phyloP scores from a whole-genome alignment of 2,797 vertebrate species.

The Leuciscus waleckii region DNA sequence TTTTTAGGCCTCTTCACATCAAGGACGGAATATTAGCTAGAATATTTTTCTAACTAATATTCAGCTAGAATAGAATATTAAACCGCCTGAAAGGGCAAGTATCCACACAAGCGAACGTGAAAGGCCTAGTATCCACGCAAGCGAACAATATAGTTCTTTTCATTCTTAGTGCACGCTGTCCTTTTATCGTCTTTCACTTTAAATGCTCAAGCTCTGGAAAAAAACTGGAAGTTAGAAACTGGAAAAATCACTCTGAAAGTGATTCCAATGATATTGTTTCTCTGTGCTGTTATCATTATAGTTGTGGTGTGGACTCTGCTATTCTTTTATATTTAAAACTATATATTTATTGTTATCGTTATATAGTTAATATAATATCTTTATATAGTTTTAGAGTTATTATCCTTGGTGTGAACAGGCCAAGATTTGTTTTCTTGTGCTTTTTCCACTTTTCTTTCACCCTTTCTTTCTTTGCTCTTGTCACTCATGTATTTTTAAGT shows the following conservation, averaged over 20 bases:
- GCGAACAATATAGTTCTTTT: too few relatives aligned
- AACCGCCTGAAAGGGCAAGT: too few relatives aligned
- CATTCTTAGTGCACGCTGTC: too few relatives aligned
- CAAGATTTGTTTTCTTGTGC: not conserved
- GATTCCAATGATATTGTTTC: not conserved
- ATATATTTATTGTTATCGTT: not conserved
- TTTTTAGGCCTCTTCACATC: not conserved
- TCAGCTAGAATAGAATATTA: too few relatives aligned
- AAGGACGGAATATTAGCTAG: too few relatives aligned
- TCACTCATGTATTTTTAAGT: not conserved
- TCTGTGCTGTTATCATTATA: not conserved
- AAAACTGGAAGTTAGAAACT: too few relatives aligned
- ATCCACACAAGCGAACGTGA: too few relatives aligned
- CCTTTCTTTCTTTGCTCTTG: not conserved
- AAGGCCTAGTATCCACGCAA: too few relatives aligned
- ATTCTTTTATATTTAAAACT: not conserved
- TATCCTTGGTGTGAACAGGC: not conserved
- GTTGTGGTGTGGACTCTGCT: not conserved
- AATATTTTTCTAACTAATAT: too few relatives aligned
- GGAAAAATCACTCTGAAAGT: not conserved
- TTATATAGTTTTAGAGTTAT: not conserved
- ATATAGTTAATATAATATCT: not conserved
- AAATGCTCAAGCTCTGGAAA: too few relatives aligned
- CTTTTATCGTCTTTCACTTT: too few relatives aligned
- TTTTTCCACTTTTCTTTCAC: conserved; percentile 17